Base-by-base conservation (phyloP, 2,113 vertebrate genomes). In the Anseranas semipalmata region DNA sequence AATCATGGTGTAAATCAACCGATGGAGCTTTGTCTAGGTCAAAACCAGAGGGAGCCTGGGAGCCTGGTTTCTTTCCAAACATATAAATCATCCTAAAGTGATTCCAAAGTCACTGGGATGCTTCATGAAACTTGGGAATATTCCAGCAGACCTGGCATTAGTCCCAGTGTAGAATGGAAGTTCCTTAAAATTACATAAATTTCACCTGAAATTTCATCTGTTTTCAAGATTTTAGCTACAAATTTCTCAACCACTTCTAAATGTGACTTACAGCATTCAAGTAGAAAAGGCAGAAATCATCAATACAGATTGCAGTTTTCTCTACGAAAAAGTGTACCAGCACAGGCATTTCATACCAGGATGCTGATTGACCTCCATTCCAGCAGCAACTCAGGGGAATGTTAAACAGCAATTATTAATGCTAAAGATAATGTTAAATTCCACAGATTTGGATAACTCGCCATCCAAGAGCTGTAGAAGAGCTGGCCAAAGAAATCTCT, bases 81-180 rank as follows among this genome's bases (percentile, higher is more conserved):
- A 43, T 50, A 95, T 95, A 96, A 96, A 96, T 95, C 96, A 96
- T 87, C 81, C 89, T 95, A 79, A 95, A 96, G 94, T 76, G 90
- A 85, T 89, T 94, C 91, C 94, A 96, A 45, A 89, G 71, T 92
- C 15, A 0, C 77, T 79, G 95, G 91, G 90, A 89, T 70, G 90
- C 71, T 75, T 73, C 18, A 2, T 63, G 91, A 76, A 79, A 75
- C 86, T 82, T 89, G 92, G 96, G 94, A 82, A 73, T 43, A 14
- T 95, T 96, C 96, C 95, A 95, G 84, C 32, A 79, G 89, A 15
- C 17, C 68, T 96, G 92, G 94, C 86, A 0, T 58, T 60, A 30
- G 24, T 90, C 85, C 95, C 73, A 9, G 21, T 0, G 21, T 7
- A 17, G 84, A 78, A 81, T 41, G 55, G 81, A 93, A 93, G 46